phyloP scores from a whole-genome alignment of 2,113 vertebrate species.

The Bos javanicus region DNA sequence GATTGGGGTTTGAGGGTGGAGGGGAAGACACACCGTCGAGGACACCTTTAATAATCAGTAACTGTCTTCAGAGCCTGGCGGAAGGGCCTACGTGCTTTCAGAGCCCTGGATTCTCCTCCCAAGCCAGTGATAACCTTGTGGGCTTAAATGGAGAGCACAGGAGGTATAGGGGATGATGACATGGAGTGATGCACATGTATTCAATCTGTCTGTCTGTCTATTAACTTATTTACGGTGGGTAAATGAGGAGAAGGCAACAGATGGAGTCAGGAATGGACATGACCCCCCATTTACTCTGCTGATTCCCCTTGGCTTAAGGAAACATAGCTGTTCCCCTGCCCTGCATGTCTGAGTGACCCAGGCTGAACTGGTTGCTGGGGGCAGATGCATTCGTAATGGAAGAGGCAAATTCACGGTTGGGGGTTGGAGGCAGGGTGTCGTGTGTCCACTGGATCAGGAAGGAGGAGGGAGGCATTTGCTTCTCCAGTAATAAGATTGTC shows the following conservation, averaged over 20 bases:
- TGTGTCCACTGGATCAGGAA: neutral
- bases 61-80: neutral
- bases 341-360: neutral
- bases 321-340: rapidly evolving
- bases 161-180: neutral
- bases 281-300: conserved; percentile 29
- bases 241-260: conserved; percentile 38
- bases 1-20: neutral
- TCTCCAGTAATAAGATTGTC: conserved; percentile 72
- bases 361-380: neutral
- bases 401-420: neutral
- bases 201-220: neutral
- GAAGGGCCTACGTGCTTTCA: neutral
- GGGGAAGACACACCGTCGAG: neutral
- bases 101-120: neutral
- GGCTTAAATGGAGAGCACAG: rapidly evolving
- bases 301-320: neutral
- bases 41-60: neutral
- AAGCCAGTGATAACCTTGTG: rapidly evolving
- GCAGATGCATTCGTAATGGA: conserved; percentile 18
- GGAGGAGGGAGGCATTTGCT: conserved; percentile 48
- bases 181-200: neutral
- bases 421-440: neutral
- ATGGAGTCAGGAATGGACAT: conserved; percentile 45
- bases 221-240: neutral